phyloP scores from a whole-genome alignment of 2,888 invertebrate genomes.

The Acronicta psi region DNA sequence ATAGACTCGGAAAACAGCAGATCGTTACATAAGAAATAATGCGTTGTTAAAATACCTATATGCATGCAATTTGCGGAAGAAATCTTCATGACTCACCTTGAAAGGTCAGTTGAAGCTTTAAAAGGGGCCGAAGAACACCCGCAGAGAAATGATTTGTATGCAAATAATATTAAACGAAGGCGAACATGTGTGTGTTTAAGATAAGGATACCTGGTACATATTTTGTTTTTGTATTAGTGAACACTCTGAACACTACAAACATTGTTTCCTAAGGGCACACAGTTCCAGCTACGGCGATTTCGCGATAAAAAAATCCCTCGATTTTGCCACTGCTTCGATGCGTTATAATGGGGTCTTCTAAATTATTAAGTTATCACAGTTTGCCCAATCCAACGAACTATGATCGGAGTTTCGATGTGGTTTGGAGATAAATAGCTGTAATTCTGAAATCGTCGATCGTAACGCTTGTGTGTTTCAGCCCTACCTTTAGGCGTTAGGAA shows the following conservation, averaged over 20 bases:
- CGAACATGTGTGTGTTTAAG: slow-evolving; percentile 8
- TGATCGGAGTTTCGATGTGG: too few species aligned
- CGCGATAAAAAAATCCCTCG: background rate
- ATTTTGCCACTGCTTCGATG: too few species aligned
- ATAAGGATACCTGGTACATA: slow-evolving; percentile 10
- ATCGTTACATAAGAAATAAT: too few species aligned
- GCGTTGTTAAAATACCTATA: slow-evolving; percentile 12
- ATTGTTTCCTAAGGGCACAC: slow-evolving; percentile 6
- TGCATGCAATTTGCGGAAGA: slow-evolving; percentile 42
- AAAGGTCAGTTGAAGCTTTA: slow-evolving; percentile 34
- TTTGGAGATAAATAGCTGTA: too few species aligned
- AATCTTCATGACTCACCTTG: slow-evolving; percentile 31
- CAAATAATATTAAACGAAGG: slow-evolving; percentile 47
- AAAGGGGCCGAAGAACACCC: slow-evolving; percentile 34
- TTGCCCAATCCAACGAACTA: too few species aligned
- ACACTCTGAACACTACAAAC: background rate
- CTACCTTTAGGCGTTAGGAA: background rate
- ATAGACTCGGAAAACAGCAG: too few species aligned
- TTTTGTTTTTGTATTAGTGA: slow-evolving; percentile 7
- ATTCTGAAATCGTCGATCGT: too few species aligned
- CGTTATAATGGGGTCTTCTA: too few species aligned
- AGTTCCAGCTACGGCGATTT: background rate
- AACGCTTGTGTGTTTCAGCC: background rate
- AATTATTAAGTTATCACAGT: too few species aligned
- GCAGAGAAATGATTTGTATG: slow-evolving; percentile 27